Evolutionary conservation across 2,113 vertebrate species (phyloP), one percentile per base, ranked within the genome.

Genomic region (Sisor rabdophorus): DNA sequence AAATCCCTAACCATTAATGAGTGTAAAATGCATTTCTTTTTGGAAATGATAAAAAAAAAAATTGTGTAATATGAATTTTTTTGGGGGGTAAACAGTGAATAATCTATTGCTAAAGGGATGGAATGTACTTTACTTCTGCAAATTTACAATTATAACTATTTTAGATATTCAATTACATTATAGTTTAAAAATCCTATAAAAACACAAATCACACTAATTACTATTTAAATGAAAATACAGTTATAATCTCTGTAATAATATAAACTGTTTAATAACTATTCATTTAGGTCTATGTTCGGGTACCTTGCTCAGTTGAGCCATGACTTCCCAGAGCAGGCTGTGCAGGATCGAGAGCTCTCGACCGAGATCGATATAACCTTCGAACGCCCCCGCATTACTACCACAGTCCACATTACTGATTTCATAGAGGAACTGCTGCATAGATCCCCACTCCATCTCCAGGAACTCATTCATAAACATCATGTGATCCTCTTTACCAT

Each of bases 401-500:
- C 95, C 92, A 0, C 95, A 89, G 81, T 98, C 97, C 92, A 97
- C 89, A 89, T 98, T 98, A 85, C 96, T 98, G 88, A 98, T 98
- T 91, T 98, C 97, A 0, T 95, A 96, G 20, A 98, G 93, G 86
- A 98, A 98, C 91, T 98, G 96, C 90, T 98, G 96, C 97, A 98
- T 98, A 85, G 94, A 96, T 60, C 92, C 94, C 95, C 96, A 98
- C 89, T 98, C 97, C 92, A 97, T 93, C 89, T 98, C 97, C 91
- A 98, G 89, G 85, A 98, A 98, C 88, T 98, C 97, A 0, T 98
- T 98, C 95, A 98, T 98, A 90, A 98, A 98, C 53, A 94, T 94
- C 93, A 98, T 92, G 88, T 95, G 95, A 78, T 98, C 96, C 86
- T 98, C 97, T 89, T 98, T 98, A 80, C 95, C 95, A 81, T 95